Evolutionary conservation across 1,140 invertebrate species (phyloP), one percentile per base, ranked within the genome.

Genomic region (Listronotus oregonensis): DNA sequence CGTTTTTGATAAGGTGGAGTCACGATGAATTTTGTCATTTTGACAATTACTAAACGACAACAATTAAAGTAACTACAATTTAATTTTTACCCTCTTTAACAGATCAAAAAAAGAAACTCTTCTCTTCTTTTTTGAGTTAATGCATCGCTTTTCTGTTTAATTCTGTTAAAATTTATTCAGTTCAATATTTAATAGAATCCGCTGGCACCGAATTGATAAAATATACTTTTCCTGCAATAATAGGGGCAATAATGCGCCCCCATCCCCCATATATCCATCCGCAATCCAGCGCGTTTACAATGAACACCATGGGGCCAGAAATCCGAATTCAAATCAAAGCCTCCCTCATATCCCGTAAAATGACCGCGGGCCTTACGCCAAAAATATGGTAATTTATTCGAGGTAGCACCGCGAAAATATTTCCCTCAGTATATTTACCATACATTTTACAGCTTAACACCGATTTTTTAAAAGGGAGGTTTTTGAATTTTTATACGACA

Each of bases 361-460:
- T 61, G 58, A 61, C 58, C 58, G 58, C 34, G 32, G 49, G 58
- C 58, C 58, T 61, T 61, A 50, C 58, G 10, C 8, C 58, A 61
- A 61, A n/a, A 61, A 61, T 61, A 61, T 61, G 58, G 50, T 61
- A 61, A 61, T 61, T 61, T 61, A 61, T 61, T 61, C 58, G 58
- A 61, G 47, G 58, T 61, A 61, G 32, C 18, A 52, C 47, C 47
- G 18, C 58, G 27, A 59, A 59, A 51, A 61, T 61, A 50, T 52
- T 52, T 61, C 58, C 49, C 34, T 39, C 18, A 32, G 15, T 51
- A 51, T 51, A 52, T 61, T 51, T 51, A 51, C 46, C 58, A 51
- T 32, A 61, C 31, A 61, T 59, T 42, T n/a, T n/a, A n/a, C n/a
- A n/a, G n/a, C n/a, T n/a, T 17, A 34, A 34, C 32, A 34, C 32